Base-by-base conservation (phyloP, 1,140 invertebrate genomes). In the Aricia agestis region DNA sequence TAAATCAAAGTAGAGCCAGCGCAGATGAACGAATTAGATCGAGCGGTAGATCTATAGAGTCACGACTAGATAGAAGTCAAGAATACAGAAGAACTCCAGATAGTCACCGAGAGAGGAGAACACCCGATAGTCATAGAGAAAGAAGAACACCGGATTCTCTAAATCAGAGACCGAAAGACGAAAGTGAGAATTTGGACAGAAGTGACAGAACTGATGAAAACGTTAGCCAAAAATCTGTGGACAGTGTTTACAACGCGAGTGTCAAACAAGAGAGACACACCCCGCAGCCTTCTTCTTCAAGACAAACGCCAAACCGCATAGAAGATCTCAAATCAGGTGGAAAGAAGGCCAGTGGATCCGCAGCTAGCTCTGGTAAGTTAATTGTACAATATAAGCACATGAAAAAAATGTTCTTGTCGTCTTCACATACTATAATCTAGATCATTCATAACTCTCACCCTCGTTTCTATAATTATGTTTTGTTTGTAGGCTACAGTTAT, bases 291-390 rank as follows among this genome's bases (percentile, higher is more conserved):
- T 87, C 87, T 1, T 90, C 89, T 0, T 89, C 89, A 5, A 82
- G 89, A 75, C 89, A 90, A 61, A 91, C 89, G 2, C 89, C 89
- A 11, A 91, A 78, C 71, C 85, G 89, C 72, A 91, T 91, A 83
- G 89, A 91, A 76, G 89, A 91, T 74, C 78, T 91, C 57, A 91
- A 91, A 70, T 77, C 83, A 11, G 83, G 83, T 69, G 85, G 89
- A 6, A 90, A 90, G 70, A 90, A 84, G 19, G 83, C 87, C 4
- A 78, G 76, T 68, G 87, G 89, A 32, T 91, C 89, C 31, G 89
- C 85, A 19, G 85, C 89, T 68, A 91, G 89, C 78, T 91, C 89
- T 80, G 89, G 87, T 90, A 74, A 73, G 57, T 72, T 9, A 32
- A 2, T 36, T 36, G 36, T 36, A 9, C 2, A 9, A 36, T 36